A percentile compares a stretch with the other conserved stretches of the same genome.
Conservation (phyloP, 2,113 vertebrate genomes). For the Trematomus loennbergii region DNA sequence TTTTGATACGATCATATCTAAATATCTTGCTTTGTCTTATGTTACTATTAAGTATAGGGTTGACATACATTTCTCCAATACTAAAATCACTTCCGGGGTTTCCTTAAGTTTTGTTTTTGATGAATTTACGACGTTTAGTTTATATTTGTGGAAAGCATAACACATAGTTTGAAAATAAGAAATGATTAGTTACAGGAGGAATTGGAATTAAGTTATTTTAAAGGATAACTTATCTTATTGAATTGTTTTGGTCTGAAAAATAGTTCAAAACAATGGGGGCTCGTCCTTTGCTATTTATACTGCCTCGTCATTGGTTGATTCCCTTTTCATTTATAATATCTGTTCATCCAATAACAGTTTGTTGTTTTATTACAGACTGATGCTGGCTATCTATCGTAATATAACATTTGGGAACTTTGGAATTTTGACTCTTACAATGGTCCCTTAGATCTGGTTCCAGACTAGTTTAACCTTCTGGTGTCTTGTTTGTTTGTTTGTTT, state of each 20-base stretch:
- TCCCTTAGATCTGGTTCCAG: background rate
- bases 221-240: background rate
- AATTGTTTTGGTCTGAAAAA: background rate
- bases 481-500: conserved; percentile 34
- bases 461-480: conserved; percentile 3
- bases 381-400: too few relatives aligned
- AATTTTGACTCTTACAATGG: background rate
- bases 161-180: too few relatives aligned
- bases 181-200: background rate
- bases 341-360: background rate
- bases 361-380: too few relatives aligned
- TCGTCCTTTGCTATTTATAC: background rate
- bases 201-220: background rate
- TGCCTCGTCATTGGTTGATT: background rate
- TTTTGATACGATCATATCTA: background rate
- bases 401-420: background rate
- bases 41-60: background rate
- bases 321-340: background rate
- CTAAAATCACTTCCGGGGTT: background rate
- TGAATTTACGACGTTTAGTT: background rate
- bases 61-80: too few relatives aligned
- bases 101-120: background rate
- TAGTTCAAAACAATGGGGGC: background rate
- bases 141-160: background rate
- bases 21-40: background rate